phyloP scores from a whole-genome alignment of 1,140 invertebrate species.

The Drosophila ogumai region DNA sequence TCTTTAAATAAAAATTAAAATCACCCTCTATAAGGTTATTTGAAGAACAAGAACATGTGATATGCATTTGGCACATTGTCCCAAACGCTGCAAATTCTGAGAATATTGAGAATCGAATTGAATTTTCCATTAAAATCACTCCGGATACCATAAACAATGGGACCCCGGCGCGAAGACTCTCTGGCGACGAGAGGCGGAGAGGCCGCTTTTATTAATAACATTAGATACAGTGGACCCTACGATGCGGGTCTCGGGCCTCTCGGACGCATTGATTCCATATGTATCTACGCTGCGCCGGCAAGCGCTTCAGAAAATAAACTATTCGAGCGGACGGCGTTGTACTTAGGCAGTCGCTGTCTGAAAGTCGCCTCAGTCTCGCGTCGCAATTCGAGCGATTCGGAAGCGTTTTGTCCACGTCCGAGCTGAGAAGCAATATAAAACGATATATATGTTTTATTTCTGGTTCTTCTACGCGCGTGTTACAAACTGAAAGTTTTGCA shows the following conservation, averaged over 20 bases:
- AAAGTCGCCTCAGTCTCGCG: slow-evolving; percentile 78
- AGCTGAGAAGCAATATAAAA: slow-evolving; percentile 15
- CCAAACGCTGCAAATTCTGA: background rate
- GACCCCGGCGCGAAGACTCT: slow-evolving; percentile 16
- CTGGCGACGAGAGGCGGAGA: slow-evolving; percentile 3
- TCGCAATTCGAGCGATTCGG: slow-evolving; percentile 81
- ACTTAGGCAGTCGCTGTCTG: slow-evolving; percentile 64
- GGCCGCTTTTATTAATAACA: slow-evolving; percentile 45
- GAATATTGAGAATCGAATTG: slow-evolving; percentile 15
- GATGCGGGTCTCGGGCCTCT: background rate
- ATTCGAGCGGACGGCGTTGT: slow-evolving; percentile 67
- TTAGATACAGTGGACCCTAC: slow-evolving; percentile 36
- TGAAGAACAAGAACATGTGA: slow-evolving; percentile 4
- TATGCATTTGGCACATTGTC: slow-evolving; percentile 34
- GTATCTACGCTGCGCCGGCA: slow-evolving; percentile 24
- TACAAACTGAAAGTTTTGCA: slow-evolving; percentile 53
- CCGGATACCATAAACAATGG: slow-evolving; percentile 28
- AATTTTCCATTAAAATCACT: slow-evolving; percentile 28
- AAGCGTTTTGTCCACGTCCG: slow-evolving; percentile 67
- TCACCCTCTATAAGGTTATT: background rate
- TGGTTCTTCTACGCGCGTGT: slow-evolving; percentile 56
- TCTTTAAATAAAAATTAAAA: background rate
- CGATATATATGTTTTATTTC: slow-evolving; percentile 18
- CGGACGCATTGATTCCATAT: slow-evolving; percentile 1
- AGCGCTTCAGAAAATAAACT: slow-evolving; percentile 45